A percentile compares a stretch with the other conserved stretches of the same genome.
These are phyloP conservation scores for Prunella fulvescens DNA, from an alignment of 2,113 vertebrate genomes.

Conservation along the genomic window DNA sequence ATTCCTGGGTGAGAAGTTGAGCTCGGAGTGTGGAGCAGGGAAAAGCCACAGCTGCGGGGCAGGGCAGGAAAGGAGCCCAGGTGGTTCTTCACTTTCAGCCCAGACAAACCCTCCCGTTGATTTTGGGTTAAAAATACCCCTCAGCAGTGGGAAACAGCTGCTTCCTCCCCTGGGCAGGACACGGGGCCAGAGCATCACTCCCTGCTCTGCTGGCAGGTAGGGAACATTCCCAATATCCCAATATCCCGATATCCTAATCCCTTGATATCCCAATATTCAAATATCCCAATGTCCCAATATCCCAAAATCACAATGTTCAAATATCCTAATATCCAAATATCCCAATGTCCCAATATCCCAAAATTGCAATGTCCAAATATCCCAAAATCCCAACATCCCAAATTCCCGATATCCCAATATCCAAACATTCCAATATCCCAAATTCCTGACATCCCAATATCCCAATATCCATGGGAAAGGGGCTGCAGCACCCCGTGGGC, in stretches of 20 bases:
- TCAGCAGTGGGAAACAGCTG: constrained; percentile 47
- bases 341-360: fast-evolving
- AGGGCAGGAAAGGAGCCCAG: constrained; percentile 32
- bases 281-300: neutral
- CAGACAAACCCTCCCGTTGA: neutral
- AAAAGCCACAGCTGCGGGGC: neutral
- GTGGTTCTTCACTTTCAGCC: constrained; percentile 31
- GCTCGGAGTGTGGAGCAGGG: fast-evolving
- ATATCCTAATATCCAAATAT: fast-evolving
- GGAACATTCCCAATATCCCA: neutral
- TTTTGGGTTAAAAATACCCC: constrained; percentile 34
- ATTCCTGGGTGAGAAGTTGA: neutral
- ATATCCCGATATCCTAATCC: fast-evolving
- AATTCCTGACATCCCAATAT: neutral
- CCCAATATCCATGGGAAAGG: fast-evolving
- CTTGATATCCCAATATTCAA: too few species aligned
- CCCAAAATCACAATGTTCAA: fast-evolving
- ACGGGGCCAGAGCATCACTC: fast-evolving
- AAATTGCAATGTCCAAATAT: fast-evolving
- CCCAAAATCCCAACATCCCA: fast-evolving
- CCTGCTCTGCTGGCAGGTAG: neutral
- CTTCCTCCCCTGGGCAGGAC: neutral
- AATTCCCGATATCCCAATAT: neutral
- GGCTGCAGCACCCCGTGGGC: neutral
- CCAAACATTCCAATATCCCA: fast-evolving